Conservation (phyloP, 2,888 invertebrate species). For the Gymnocheta viridis region DNA sequence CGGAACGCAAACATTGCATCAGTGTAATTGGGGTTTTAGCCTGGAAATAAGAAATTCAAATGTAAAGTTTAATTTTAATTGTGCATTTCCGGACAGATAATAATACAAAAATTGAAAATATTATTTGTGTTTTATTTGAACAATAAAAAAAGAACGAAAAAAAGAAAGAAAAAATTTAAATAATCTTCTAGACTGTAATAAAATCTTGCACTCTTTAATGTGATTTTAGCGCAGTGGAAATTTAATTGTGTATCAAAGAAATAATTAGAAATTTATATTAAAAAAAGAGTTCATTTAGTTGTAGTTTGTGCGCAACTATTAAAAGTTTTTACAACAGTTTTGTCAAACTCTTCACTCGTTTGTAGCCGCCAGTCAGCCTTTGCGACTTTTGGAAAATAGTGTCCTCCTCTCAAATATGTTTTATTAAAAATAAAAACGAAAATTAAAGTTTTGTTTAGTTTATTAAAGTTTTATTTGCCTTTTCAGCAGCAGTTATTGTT, state of each 20-base stretch:
- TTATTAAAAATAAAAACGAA: not conserved
- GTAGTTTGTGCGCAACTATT: too few species aligned
- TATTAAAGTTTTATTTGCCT: not conserved
- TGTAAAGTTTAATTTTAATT: not conserved
- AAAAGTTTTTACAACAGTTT: too few species aligned
- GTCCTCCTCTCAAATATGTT: not conserved
- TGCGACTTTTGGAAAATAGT: not conserved
- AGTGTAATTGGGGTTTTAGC: not conserved
- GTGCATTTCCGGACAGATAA: not conserved
- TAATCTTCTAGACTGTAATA: too few species aligned
- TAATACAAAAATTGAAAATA: not conserved
- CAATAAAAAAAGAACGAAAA: not conserved
- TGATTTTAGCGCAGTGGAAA: too few species aligned
- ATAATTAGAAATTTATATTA: too few species aligned
- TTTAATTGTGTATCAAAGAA: too few species aligned
- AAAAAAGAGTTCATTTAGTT: too few species aligned
- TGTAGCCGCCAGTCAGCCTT: not conserved
- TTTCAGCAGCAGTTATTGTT: not conserved
- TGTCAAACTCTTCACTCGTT: too few species aligned
- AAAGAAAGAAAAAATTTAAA: not conserved
- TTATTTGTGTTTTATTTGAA: not conserved
- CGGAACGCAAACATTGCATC: too few species aligned
- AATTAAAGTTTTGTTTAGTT: not conserved
- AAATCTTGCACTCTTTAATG: too few species aligned
- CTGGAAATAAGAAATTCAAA: slow-evolving; percentile 7